These are phyloP conservation scores for Elephantulus edwardii DNA, from an alignment of 2,113 vertebrate species.

Conservation along the genomic window DNA sequence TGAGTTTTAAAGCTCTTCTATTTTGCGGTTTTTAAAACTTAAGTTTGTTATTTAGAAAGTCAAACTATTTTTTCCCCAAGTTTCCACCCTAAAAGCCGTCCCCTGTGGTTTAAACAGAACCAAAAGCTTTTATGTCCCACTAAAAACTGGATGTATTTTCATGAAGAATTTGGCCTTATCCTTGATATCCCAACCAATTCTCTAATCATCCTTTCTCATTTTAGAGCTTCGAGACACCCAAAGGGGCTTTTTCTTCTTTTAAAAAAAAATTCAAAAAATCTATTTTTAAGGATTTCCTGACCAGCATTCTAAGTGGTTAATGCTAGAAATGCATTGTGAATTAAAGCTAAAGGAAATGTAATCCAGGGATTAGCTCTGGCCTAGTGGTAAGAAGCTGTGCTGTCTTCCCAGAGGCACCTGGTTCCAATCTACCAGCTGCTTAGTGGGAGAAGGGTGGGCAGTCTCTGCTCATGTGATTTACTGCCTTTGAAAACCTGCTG, in stretches of 20 bases:
- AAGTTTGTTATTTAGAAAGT: background rate
- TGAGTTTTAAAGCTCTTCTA: background rate
- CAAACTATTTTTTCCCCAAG: background rate
- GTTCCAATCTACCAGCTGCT: too few relatives aligned
- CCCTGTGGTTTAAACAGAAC: background rate
- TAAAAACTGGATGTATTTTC: background rate
- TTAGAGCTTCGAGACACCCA: background rate
- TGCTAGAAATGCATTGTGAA: background rate
- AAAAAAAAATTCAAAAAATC: background rate
- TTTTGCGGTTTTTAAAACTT: constrained; percentile 9
- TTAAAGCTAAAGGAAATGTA: background rate
- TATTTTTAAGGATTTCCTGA: background rate
- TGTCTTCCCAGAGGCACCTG: too few relatives aligned
- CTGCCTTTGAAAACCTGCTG: too few relatives aligned
- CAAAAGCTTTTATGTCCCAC: background rate
- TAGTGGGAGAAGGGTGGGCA: too few relatives aligned
- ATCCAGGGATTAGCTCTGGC: background rate
- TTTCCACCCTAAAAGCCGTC: constrained; percentile 21
- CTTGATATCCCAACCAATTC: background rate
- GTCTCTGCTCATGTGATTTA: too few relatives aligned
- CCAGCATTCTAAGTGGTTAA: background rate
- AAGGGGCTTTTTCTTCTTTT: background rate
- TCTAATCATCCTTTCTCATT: background rate
- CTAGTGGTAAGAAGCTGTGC: too few relatives aligned
- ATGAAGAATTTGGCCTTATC: background rate